Base-by-base conservation (phyloP, 2,888 invertebrate species). In the Homarus gammarus region DNA sequence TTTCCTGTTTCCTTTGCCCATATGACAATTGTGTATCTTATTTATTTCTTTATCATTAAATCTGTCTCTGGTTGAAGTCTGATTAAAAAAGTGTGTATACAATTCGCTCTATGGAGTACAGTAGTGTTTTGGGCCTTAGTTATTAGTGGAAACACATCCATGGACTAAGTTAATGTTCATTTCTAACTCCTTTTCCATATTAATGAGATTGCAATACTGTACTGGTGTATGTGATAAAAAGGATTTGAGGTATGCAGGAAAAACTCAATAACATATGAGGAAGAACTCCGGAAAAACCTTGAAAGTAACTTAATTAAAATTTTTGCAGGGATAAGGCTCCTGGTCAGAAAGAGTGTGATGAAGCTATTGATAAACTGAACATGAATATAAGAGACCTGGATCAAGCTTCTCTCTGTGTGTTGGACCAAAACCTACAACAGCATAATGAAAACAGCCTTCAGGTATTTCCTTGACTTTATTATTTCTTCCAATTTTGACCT, bases 311-410 rank as follows among this genome's bases (percentile, higher is more conserved):
- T 8, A 18, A 75, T 75, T n/a, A 1, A 12, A n/a, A 75, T 75
- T 75, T 75, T 96, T 93, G 31, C 87, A 96, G 97, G 84, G 99
- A 99, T 93, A 97, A 97, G 93, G 98, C 99, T 0, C 99, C 99
- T 0, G 99, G 99, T 0, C 99, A 99, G 94, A 96, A 96, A 5
- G 99, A 99, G 94, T 98, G 99, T 94, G 97, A 97, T 75, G 95
- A 95, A 0, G 97, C 97, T 0, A 95, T 98, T 64, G 96, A 97
- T 56, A 96, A 96, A 0, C 94, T 99, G 12, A 96, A 95, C 92
- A 95, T 95, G 0, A 96, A 96, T 92, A 96, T 98, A 8, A 95
- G 97, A 0, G 96, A 97, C 84, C 94, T 99, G 85, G 98, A 99
- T 94, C 96, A 97, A 91, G 97, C 97, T 0, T 96, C 97, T 2